These are phyloP conservation scores for Leucophenga montana DNA, from an alignment of 2,888 invertebrate species.

Conservation along the genomic window DNA sequence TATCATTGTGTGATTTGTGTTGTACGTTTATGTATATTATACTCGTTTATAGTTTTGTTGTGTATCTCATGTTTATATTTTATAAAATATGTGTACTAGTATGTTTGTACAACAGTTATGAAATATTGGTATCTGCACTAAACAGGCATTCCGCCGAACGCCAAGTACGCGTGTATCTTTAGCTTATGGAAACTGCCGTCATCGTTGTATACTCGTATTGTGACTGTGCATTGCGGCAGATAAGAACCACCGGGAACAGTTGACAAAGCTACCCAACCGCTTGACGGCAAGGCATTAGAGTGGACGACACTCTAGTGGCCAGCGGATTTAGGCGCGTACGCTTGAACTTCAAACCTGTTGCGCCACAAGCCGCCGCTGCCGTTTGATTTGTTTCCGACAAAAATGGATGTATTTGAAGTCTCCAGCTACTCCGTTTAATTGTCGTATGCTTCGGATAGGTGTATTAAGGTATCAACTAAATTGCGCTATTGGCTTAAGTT, in stretches of 20 bases:
- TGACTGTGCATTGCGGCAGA: conserved; percentile 18
- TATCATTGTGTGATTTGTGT: conserved; percentile 51
- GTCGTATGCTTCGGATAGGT: conserved; percentile 9
- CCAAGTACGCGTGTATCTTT: not conserved
- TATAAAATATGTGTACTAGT: not conserved
- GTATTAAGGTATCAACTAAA: conserved; percentile 26
- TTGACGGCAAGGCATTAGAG: conserved; percentile 59
- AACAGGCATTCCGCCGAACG: too few species aligned
- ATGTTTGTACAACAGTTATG: not conserved
- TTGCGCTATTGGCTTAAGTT: conserved; percentile 26
- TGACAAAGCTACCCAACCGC: conserved; percentile 40
- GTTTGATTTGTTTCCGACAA: conserved; percentile 25
- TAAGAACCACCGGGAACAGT: conserved; percentile 34
- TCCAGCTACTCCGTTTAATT: not conserved
- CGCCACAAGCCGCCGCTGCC: conserved; percentile 37
- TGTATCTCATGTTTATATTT: not conserved
- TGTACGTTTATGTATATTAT: not conserved
- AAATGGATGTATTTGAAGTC: conserved; percentile 19
- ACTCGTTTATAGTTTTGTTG: not conserved
- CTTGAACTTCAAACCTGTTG: conserved; percentile 55
- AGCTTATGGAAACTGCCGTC: not conserved
- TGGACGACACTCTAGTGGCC: conserved; percentile 57
- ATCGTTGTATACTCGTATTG: not conserved
- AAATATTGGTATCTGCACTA: conserved; percentile 10
- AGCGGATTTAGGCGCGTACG: conserved; percentile 51